Conservation (phyloP, 2,113 vertebrate genomes). For the Arothron firmamentum region DNA sequence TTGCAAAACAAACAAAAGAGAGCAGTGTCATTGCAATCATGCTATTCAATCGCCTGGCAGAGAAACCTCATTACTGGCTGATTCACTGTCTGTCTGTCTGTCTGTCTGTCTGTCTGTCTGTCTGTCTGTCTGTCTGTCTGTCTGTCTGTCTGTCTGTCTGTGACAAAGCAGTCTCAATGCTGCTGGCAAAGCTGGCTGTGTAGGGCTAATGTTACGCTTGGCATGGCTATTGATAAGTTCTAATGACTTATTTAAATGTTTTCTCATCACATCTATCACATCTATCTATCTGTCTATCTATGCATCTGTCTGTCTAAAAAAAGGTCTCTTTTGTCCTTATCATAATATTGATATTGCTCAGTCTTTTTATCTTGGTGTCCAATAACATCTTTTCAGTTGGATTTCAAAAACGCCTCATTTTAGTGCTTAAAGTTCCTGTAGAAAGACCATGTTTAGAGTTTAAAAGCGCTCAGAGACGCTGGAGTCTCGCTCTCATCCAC, state of each 20-base stretch:
- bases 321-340: too few relatives aligned
- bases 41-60: constrained; percentile 29
- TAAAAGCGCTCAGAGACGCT: background rate
- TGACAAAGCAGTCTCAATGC: constrained; percentile 39
- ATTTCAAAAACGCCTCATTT: too few relatives aligned
- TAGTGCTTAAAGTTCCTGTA: background rate
- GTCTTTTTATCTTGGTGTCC: too few relatives aligned
- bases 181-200: constrained; percentile 2
- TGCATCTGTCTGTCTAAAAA: too few relatives aligned
- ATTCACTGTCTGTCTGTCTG: constrained; percentile 46
- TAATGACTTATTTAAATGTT: too few relatives aligned
- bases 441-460: constrained; percentile 5
- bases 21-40: constrained; percentile 38
- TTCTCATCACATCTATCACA: too few relatives aligned
- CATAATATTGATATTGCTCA: too few relatives aligned
- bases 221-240: constrained; percentile 15
- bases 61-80: constrained; percentile 30
- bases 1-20: background rate
- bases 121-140: too few relatives aligned
- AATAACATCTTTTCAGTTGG: too few relatives aligned
- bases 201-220: constrained; percentile 22
- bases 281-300: too few relatives aligned
- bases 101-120: too few relatives aligned
- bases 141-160: constrained; percentile 24
- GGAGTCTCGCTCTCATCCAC: constrained; percentile 9